Percentiles rank a stretch among this genome's conserved stretches.
Conservation (phyloP, 2,888 invertebrate genomes). For the Dysmachus trigonus region DNA sequence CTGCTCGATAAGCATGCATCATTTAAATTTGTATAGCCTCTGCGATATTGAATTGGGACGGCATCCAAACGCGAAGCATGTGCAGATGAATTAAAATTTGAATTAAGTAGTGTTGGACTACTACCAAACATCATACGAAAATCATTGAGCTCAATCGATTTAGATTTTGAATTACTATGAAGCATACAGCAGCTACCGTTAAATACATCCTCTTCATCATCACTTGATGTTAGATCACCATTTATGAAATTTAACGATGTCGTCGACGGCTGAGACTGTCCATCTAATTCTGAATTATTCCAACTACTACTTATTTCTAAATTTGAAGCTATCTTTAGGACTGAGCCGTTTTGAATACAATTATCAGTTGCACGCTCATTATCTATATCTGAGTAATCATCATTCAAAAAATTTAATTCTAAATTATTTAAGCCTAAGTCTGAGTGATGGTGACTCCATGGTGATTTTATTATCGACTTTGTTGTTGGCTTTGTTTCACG, state of each 20-base stretch:
- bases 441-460: slow-evolving; percentile 51
- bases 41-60: slow-evolving; percentile 52
- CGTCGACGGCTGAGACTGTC: slow-evolving; percentile 39
- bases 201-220: slow-evolving; percentile 50
- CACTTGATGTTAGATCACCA: slow-evolving; percentile 49
- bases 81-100: slow-evolving; percentile 49
- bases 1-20: slow-evolving; percentile 52
- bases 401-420: slow-evolving; percentile 51
- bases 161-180: slow-evolving; percentile 50
- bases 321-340: slow-evolving; percentile 51
- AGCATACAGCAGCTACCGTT: slow-evolving; percentile 47
- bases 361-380: slow-evolving; percentile 37
- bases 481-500: slow-evolving; percentile 38
- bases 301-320: slow-evolving; percentile 50
- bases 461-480: slow-evolving; percentile 46
- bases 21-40: slow-evolving; percentile 53
- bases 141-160: slow-evolving; percentile 51
- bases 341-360: slow-evolving; percentile 45
- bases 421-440: slow-evolving; percentile 52
- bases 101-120: slow-evolving; percentile 52
- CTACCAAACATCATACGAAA: slow-evolving; percentile 53
- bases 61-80: slow-evolving; percentile 52
- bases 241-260: slow-evolving; percentile 51
- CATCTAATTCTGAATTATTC: slow-evolving; percentile 47
- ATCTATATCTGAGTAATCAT: slow-evolving; percentile 49